Percentiles rank a stretch among this genome's conserved stretches.
Conservation (phyloP, 2,888 invertebrate species). For the Eugnorisma glareosa region DNA sequence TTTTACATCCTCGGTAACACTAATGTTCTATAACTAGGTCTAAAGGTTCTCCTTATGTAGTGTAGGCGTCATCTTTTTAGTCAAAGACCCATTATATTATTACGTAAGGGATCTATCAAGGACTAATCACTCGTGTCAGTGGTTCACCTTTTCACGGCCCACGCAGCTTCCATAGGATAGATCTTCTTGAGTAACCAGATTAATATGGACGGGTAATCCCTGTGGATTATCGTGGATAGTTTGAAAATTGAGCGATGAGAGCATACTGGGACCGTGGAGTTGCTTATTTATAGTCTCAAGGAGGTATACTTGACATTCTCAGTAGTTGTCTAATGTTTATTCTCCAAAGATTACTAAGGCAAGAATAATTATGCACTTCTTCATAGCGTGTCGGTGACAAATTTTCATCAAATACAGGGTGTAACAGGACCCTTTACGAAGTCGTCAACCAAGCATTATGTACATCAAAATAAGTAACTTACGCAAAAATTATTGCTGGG, state of each 20-base stretch:
- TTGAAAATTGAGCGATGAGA: neutral
- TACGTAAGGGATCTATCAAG: neutral
- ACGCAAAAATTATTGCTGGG: too few relatives aligned
- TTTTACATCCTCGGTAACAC: neutral
- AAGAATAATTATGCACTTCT: neutral
- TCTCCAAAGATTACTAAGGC: neutral
- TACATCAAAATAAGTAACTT: too few relatives aligned
- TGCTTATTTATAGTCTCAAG: constrained; percentile 11
- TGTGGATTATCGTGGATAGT: neutral
- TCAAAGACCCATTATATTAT: neutral
- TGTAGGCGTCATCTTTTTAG: constrained; percentile 12
- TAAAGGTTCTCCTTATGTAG: neutral
- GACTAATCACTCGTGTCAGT: constrained; percentile 2
- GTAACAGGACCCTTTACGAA: too few relatives aligned
- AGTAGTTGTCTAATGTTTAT: neutral
- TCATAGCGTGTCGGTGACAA: too few relatives aligned
- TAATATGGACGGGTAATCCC: neutral
- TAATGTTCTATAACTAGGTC: neutral
- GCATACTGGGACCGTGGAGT: too few relatives aligned
- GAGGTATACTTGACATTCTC: neutral
- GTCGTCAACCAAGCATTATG: too few relatives aligned
- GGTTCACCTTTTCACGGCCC: constrained; percentile 2
- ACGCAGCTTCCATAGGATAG: constrained; percentile 6
- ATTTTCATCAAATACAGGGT: too few relatives aligned
- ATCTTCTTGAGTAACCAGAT: constrained; percentile 12